Conservation (phyloP, 2,888 invertebrate species). For the Crocallis elinguaria region DNA sequence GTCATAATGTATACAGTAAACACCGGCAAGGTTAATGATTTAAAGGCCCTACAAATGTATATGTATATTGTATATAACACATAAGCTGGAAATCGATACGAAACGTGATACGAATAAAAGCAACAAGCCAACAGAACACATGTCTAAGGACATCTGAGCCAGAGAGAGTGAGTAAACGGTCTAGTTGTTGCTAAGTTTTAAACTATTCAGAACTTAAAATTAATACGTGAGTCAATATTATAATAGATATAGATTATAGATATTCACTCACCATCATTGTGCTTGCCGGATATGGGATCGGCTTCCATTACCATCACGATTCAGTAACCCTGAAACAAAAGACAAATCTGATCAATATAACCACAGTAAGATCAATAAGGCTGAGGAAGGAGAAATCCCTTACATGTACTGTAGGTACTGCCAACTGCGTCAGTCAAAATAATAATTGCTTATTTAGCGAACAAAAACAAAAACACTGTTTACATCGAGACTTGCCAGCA, state of each 20-base stretch:
- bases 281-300: conserved; percentile 73
- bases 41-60: not conserved
- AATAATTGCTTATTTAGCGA: conserved; percentile 23
- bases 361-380: not conserved
- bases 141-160: not conserved
- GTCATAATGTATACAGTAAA: not conserved
- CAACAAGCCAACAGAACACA: not conserved
- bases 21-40: conserved; percentile 11
- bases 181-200: not conserved
- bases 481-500: conserved; percentile 48
- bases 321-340: conserved; percentile 62
- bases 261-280: conserved; percentile 65
- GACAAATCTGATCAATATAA: conserved; percentile 18
- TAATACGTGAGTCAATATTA: too few relatives aligned
- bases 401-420: conserved; percentile 15
- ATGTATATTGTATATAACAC: too few relatives aligned
- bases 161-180: too few relatives aligned
- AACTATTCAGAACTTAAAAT: too few relatives aligned
- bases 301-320: conserved; percentile 79
- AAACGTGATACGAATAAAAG: not conserved
- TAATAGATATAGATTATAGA: conserved; percentile 5
- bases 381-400: not conserved
- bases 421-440: conserved; percentile 45
- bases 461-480: conserved; percentile 36
- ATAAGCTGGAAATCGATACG: not conserved